Conservation (phyloP, 2,888 invertebrate genomes). For the Orthonychiurus folsomi region DNA sequence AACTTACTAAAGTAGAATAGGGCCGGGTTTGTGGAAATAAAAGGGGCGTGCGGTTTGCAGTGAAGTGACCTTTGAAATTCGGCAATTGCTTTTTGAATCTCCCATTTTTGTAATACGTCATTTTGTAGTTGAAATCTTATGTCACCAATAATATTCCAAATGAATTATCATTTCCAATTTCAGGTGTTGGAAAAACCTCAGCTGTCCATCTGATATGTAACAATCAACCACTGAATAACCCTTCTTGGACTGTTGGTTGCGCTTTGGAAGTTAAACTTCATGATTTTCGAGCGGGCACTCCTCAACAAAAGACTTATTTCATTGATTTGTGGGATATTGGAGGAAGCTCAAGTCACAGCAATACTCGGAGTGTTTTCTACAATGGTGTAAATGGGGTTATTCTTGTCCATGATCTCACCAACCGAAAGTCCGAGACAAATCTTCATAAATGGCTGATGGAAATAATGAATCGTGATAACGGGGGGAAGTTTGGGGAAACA, state of each 20-base stretch:
- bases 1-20: no score
- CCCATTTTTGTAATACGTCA: not conserved
- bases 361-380: constrained; percentile 89
- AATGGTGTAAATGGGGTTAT: constrained; percentile 89
- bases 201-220: constrained; percentile 84
- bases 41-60: no score
- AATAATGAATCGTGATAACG: constrained; percentile 58
- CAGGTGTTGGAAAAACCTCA: constrained; percentile 94
- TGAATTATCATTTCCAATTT: constrained; percentile 40
- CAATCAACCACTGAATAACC: constrained; percentile 71
- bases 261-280: constrained; percentile 92
- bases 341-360: constrained; percentile 84
- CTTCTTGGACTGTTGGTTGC: constrained; percentile 94
- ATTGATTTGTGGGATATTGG: constrained; percentile 97
- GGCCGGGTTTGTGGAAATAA: no score
- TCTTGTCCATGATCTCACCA: constrained; percentile 91
- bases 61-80: no score
- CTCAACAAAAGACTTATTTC: constrained; percentile 80
- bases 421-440: constrained; percentile 89
- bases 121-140: not conserved
- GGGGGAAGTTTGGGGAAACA: constrained; percentile 23
- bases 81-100: not conserved
- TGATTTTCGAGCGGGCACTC: constrained; percentile 88
- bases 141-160: no score
- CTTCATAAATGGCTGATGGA: constrained; percentile 87